Conservation (phyloP, 1,140 invertebrate species). For the Antheraea pernyi region DNA sequence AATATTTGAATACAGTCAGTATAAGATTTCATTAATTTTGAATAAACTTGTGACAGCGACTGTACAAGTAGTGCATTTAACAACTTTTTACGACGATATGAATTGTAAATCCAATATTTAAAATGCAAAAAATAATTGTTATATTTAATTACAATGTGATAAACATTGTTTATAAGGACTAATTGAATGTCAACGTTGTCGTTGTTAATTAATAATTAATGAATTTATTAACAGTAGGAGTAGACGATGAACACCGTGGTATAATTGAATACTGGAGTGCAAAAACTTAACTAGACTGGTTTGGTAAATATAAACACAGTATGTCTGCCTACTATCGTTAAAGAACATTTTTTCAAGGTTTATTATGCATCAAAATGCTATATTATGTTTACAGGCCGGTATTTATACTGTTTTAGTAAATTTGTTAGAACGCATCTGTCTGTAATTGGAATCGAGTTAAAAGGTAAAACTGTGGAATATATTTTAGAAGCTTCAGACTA, state of each 20-base stretch:
- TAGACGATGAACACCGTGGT: background rate
- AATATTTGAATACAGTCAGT: too few species aligned
- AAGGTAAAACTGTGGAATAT: too few species aligned
- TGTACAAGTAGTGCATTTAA: background rate
- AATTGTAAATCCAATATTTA: constrained; percentile 21
- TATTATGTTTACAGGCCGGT: background rate
- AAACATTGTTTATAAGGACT: constrained; percentile 8
- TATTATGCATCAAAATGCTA: background rate
- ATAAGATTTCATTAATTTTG: too few species aligned
- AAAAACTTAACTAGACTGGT: background rate
- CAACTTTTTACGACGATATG: background rate
- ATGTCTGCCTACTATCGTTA: background rate
- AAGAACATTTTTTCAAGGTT: background rate
- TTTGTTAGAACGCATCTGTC: background rate
- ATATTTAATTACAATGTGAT: constrained; percentile 12
- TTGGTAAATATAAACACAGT: background rate
- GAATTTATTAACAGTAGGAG: background rate
- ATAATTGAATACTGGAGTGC: background rate
- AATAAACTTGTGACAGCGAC: background rate
- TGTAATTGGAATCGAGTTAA: too few species aligned
- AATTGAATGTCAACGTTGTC: constrained; percentile 6
- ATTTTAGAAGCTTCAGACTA: too few species aligned
- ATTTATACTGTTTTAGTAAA: background rate
- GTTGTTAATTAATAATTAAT: background rate
- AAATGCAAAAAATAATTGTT: background rate